Conservation (phyloP, 2,113 vertebrate genomes). For the Cheirogaleus medius region DNA sequence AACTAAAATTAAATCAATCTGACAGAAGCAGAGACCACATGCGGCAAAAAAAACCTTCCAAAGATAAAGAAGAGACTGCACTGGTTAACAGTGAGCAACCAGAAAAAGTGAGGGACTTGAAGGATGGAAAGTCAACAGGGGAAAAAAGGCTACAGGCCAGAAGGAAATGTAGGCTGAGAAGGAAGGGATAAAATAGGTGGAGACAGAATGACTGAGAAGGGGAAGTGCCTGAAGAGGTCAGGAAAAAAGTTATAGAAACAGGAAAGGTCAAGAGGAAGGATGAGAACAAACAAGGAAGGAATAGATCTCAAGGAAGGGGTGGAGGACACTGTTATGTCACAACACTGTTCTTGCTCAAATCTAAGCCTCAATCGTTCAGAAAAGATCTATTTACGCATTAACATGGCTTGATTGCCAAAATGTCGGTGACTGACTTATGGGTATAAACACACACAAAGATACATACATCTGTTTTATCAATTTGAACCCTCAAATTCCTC, state of each 20-base stretch:
- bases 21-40: background rate
- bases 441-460: slow-evolving; percentile 14
- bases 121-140: background rate
- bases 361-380: background rate
- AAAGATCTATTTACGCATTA: background rate
- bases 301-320: background rate
- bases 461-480: background rate
- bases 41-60: background rate
- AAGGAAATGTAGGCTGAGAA: background rate
- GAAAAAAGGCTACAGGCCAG: background rate
- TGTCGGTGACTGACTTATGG: background rate
- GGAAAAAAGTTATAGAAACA: background rate
- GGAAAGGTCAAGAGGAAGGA: background rate
- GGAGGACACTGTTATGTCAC: background rate
- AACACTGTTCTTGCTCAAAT: background rate
- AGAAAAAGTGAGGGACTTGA: background rate
- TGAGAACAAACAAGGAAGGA: background rate
- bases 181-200: background rate
- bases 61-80: background rate
- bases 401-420: slow-evolving; percentile 15
- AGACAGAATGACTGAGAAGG: background rate
- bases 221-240: background rate
- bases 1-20: background rate
- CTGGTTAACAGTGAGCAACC: background rate
- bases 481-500: slow-evolving; percentile 18